These are phyloP conservation scores for Lordiphosa fenestrarum DNA, from an alignment of 2,888 invertebrate genomes.

Conservation along the genomic window DNA sequence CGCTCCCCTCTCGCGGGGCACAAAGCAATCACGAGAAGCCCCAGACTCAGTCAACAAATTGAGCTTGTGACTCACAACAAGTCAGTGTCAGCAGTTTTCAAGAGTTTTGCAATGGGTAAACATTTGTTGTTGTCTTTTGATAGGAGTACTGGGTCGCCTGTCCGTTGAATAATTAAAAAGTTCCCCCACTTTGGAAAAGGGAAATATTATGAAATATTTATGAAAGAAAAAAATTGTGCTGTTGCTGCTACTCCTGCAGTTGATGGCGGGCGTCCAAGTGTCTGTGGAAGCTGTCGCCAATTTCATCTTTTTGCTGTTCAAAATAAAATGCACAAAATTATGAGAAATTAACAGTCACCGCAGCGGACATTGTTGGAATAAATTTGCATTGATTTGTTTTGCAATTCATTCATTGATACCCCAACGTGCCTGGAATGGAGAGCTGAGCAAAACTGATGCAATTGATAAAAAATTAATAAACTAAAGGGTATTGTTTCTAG, in stretches of 20 bases:
- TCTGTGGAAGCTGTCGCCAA: slow-evolving; percentile 24
- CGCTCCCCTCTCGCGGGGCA: slow-evolving; percentile 5
- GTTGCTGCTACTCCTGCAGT: not conserved
- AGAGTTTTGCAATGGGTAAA: slow-evolving; percentile 56
- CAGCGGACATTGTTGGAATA: slow-evolving; percentile 27
- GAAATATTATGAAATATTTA: slow-evolving; percentile 61
- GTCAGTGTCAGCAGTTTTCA: slow-evolving; percentile 53
- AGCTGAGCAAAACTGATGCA: slow-evolving; percentile 2
- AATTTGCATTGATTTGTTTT: slow-evolving; percentile 38
- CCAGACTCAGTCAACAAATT: slow-evolving; percentile 16
- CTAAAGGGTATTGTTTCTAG: too few relatives aligned
- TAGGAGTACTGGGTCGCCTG: slow-evolving; percentile 6
- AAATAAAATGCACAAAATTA: slow-evolving; percentile 47
- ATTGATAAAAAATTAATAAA: too few relatives aligned
- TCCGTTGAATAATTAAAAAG: slow-evolving; percentile 62
- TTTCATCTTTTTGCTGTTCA: slow-evolving; percentile 14
- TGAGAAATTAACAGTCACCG: slow-evolving; percentile 53
- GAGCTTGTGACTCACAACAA: slow-evolving; percentile 50
- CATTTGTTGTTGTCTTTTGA: slow-evolving; percentile 33
- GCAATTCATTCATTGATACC: slow-evolving; percentile 10
- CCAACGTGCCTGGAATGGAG: slow-evolving; percentile 41
- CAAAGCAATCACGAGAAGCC: slow-evolving; percentile 5
- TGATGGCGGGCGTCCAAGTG: slow-evolving; percentile 31
- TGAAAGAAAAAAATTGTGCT: slow-evolving; percentile 30
- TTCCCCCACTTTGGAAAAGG: slow-evolving; percentile 13